Evolutionary conservation across 2,888 invertebrate genomes (phyloP).

Genomic region (Drosophila nr. medialis): DNA sequence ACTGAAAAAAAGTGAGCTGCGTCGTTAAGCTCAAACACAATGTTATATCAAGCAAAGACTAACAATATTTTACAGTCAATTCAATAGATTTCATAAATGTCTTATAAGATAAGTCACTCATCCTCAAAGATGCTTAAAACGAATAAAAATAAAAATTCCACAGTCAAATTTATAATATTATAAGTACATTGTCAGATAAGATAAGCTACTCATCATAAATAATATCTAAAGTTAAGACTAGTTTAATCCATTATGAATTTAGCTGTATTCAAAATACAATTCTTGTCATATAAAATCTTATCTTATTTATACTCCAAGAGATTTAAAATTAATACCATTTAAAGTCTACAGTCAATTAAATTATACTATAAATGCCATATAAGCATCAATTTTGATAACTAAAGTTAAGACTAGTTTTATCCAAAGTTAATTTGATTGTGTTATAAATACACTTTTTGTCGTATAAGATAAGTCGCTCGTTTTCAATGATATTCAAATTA

Average conservation of each 20-base stretch:
- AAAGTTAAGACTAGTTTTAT: not conserved
- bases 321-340: not conserved
- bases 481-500: not conserved
- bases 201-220: not conserved
- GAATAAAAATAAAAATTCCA: not conserved
- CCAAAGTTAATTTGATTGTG: not conserved
- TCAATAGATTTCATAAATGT: not conserved
- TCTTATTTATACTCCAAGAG: not conserved
- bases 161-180: not conserved
- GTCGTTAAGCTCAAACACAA: not conserved
- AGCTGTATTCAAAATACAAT: no score
- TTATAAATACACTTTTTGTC: not conserved
- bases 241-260: not conserved
- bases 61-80: not conserved
- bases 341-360: not conserved
- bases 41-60: accelerated
- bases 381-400: not conserved
- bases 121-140: not conserved
- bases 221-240: not conserved
- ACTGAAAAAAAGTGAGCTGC: constrained; percentile 12
- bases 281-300: not conserved
- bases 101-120: not conserved
- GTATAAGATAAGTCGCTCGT: not conserved
- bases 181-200: not conserved
- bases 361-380: not conserved